Conservation (phyloP, 2,113 vertebrate species). For the Pardalotus punctatus region DNA sequence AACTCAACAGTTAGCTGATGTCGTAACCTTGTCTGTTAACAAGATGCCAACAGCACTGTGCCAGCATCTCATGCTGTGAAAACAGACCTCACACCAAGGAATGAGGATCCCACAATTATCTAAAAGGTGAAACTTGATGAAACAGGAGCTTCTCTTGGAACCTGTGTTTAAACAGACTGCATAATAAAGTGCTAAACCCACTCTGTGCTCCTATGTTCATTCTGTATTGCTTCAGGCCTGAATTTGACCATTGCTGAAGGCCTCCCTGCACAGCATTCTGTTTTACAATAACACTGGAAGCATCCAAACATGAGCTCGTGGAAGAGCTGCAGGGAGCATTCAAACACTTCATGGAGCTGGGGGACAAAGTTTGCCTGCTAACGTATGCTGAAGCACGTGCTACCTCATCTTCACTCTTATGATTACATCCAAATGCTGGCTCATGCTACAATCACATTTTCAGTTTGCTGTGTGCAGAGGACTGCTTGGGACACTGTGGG, state of each 20-base stretch:
- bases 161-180: neutral
- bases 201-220: accelerated
- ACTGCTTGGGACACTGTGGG: neutral
- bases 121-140: neutral
- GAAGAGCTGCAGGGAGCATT: neutral
- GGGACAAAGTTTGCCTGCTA: neutral
- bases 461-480: neutral
- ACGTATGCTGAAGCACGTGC: neutral
- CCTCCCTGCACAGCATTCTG: neutral
- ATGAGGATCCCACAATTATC: neutral
- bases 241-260: neutral
- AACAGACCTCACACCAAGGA: neutral
- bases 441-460: neutral
- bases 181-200: neutral
- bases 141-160: neutral
- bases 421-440: neutral
- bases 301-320: neutral
- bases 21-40: neutral
- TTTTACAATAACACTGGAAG: neutral
- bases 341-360: neutral
- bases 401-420: neutral
- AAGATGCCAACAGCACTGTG: neutral
- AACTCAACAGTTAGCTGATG: neutral
- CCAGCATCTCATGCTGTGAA: neutral
- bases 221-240: neutral